Base-by-base conservation (phyloP, 2,888 invertebrate genomes). In the Aphodius sticticus region DNA sequence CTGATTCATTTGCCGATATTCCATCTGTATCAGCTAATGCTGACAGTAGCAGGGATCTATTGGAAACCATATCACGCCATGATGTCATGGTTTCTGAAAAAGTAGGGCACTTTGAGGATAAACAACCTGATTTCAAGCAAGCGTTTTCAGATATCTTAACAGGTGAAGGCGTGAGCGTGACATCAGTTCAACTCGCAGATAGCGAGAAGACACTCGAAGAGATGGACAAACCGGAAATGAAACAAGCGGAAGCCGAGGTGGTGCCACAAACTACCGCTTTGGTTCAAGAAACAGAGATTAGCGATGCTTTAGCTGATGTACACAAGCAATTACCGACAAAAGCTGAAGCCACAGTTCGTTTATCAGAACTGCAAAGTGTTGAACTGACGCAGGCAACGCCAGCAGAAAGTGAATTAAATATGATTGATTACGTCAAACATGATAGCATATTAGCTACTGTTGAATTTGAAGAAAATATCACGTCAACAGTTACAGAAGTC, bases 51-150 rank as follows among this genome's bases (percentile, higher is more conserved):
- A 88, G 90, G 80, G 87, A 91, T 36, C 89, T 92, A 14, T 90
- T 93, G 76, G 91, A 92, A 86, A 92, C 91, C 80, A 89, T 94
- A 70, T 90, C 92, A 83, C 91, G 90, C 82, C 91, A 91, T 81
- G 92, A 93, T 89, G 90, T 91, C 76, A 82, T 92, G 35, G 86
- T 90, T 6, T 90, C 91, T 70, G 94, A 95, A 88, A 91, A 90
- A 83, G 95, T 94, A 89, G 88, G 89, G 69, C 84, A 86, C 70
- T 89, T 92, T 78, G 83, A 85, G 53, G 85, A 89, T 80, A 81
- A 82, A n/a, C 84, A 85, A 80, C 92, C 92, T 16, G 90, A 90
- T 72, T 82, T 87, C 16, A 90, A 90, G 84, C 90, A 86, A 77
- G 91, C 92, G 35, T 87, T 85, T 12, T 85, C 91, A 16, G 91